Percentiles rank a stretch among this genome's conserved stretches.
Evolutionary conservation across 2,888 invertebrate species (phyloP).

Genomic region (Oasisia sp.): DNA sequence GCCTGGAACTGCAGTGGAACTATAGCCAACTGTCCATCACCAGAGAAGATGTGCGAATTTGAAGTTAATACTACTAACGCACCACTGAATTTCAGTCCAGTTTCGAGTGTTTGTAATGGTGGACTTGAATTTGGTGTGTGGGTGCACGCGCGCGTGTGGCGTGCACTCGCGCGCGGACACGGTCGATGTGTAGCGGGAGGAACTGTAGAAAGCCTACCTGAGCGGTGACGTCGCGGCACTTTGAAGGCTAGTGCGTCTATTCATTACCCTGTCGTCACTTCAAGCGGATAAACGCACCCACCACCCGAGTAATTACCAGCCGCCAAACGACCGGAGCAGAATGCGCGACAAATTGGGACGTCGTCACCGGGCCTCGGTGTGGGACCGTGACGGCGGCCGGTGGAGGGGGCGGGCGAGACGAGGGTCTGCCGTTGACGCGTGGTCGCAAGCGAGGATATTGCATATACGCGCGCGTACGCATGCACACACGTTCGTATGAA

Average conservation of each 20-base stretch:
- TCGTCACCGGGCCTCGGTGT: not conserved
- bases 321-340: not conserved
- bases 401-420: not conserved
- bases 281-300: not conserved
- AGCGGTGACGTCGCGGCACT: not conserved
- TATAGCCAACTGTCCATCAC: not conserved
- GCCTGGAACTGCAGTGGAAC: not conserved
- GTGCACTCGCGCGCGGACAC: not conserved
- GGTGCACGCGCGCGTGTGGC: not conserved
- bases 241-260: not conserved
- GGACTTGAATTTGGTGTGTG: not conserved
- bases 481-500: not conserved
- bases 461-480: not conserved
- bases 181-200: not conserved
- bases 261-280: conserved; percentile 13
- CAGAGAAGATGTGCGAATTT: not conserved
- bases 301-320: conserved; percentile 6
- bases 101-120: not conserved
- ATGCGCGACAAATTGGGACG: not conserved
- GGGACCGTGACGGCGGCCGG: not conserved
- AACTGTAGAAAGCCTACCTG: not conserved
- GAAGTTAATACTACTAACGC: not conserved
- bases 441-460: not conserved
- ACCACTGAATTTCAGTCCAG: not conserved
- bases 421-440: not conserved